A percentile compares a stretch with the other conserved stretches of the same genome.
Evolutionary conservation across 2,797 vertebrate genomes (phyloP).

Genomic region (Sphenodon punctatus): DNA sequence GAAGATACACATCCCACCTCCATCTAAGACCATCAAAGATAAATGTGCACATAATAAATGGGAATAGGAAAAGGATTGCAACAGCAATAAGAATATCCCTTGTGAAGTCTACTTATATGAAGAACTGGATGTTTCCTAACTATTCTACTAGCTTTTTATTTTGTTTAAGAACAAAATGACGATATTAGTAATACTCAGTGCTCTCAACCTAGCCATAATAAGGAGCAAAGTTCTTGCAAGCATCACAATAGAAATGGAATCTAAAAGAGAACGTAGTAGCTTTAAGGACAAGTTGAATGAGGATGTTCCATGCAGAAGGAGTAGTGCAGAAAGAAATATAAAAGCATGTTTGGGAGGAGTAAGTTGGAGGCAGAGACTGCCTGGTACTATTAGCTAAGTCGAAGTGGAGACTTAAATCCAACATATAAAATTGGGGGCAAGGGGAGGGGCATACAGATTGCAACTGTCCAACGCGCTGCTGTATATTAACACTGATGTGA

Average conservation of each 20-base stretch:
- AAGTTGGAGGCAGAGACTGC: not conserved
- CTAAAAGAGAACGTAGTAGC: not conserved
- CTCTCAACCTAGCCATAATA: not conserved
- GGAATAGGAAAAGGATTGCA: too few species aligned
- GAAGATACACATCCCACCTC: not conserved
- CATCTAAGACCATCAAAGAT: too few species aligned
- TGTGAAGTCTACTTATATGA: too few species aligned
- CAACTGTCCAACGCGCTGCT: not conserved
- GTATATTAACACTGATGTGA: not conserved
- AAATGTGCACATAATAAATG: too few species aligned
- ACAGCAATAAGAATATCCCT: too few species aligned
- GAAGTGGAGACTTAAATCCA: not conserved
- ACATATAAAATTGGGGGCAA: not conserved
- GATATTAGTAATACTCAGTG: not conserved
- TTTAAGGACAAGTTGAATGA: not conserved
- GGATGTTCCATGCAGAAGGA: not conserved
- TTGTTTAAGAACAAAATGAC: not conserved
- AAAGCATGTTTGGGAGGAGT: not conserved
- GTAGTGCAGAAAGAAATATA: not conserved
- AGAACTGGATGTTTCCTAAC: too few species aligned
- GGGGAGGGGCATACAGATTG: not conserved
- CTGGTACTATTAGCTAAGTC: not conserved
- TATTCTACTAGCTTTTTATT: not conserved
- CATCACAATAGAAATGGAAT: not conserved
- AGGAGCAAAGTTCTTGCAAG: not conserved